phyloP scores from a whole-genome alignment of 2,888 invertebrate species.

The Drosophila kanekoi region DNA sequence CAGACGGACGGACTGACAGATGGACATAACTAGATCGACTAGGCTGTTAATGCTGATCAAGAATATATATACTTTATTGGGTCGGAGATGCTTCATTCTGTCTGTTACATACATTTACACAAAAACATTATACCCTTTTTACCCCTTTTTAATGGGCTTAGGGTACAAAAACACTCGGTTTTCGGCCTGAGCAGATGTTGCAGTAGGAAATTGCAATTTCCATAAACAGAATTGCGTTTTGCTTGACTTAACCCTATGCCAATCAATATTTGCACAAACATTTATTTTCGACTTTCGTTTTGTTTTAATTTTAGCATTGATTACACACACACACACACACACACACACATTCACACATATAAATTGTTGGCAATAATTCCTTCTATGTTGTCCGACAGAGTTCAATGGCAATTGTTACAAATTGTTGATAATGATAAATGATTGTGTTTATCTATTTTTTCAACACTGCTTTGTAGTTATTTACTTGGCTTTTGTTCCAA shows the following conservation, averaged over 20 bases:
- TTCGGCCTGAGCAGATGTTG: constrained; percentile 13
- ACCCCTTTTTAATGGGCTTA: too few species aligned
- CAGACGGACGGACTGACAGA: too few species aligned
- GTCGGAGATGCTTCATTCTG: too few species aligned
- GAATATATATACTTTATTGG: too few species aligned
- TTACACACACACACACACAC: constrained; percentile 1
- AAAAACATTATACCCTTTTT: too few species aligned
- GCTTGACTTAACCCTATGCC: constrained; percentile 50
- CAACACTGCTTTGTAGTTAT: constrained; percentile 21
- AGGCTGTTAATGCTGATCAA: too few species aligned
- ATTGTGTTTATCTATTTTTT: constrained; percentile 34
- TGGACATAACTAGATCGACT: too few species aligned
- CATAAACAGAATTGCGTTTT: constrained; percentile 54
- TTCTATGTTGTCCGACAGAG: not conserved
- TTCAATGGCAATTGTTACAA: constrained; percentile 41
- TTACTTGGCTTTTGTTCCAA: constrained; percentile 19
- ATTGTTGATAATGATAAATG: constrained; percentile 66
- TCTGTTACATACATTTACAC: too few species aligned
- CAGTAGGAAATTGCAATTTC: constrained; percentile 67
- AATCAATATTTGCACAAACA: constrained; percentile 19
- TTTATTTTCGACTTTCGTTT: constrained; percentile 22
- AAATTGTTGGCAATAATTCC: constrained; percentile 18
- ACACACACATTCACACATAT: not conserved
- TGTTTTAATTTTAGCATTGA: constrained; percentile 40
- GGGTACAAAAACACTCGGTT: not conserved